Conservation (phyloP, 2,113 vertebrate species). For the Paracanthobrama guichenoti region DNA sequence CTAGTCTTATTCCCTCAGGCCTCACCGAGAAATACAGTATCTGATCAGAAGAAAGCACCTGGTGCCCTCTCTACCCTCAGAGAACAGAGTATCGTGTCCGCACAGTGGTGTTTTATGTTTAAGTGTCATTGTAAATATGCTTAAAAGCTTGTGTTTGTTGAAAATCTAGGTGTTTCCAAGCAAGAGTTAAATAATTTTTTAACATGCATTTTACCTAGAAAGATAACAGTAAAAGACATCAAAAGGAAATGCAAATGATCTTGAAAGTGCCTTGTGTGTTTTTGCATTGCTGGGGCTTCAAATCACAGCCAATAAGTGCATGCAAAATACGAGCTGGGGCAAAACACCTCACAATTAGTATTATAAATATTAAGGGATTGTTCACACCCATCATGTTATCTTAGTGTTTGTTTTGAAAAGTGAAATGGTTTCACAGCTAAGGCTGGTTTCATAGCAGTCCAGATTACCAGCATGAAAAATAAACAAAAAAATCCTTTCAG, state of each 20-base stretch:
- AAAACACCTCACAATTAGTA: constrained; percentile 49
- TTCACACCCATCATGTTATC: constrained; percentile 53
- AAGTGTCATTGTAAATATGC: constrained; percentile 1
- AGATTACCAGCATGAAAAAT: constrained; percentile 48
- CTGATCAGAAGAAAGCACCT: constrained; percentile 50
- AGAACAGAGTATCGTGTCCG: constrained; percentile 25
- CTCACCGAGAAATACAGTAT: constrained; percentile 54
- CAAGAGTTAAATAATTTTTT: neutral
- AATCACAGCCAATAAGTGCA: constrained; percentile 51
- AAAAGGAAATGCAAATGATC: constrained; percentile 4
- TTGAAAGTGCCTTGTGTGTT: neutral
- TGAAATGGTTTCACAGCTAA: constrained; percentile 53
- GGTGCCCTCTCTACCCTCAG: constrained; percentile 28
- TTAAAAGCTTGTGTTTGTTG: constrained; percentile 4
- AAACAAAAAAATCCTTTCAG: constrained; percentile 55
- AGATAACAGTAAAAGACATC: neutral
- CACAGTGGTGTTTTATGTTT: constrained; percentile 20
- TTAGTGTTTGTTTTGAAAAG: constrained; percentile 54
- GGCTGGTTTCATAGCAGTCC: constrained; percentile 34
- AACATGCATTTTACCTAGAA: neutral
- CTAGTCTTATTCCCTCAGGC: constrained; percentile 48
- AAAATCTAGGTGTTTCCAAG: neutral
- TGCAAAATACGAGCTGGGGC: constrained; percentile 48
- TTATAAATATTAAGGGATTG: constrained; percentile 48
- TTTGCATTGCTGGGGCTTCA: constrained; percentile 27